A percentile compares a stretch with the other conserved stretches of the same genome.
Evolutionary conservation across 2,113 vertebrate genomes (phyloP).

Genomic region (Daphoenositta chrysoptera): DNA sequence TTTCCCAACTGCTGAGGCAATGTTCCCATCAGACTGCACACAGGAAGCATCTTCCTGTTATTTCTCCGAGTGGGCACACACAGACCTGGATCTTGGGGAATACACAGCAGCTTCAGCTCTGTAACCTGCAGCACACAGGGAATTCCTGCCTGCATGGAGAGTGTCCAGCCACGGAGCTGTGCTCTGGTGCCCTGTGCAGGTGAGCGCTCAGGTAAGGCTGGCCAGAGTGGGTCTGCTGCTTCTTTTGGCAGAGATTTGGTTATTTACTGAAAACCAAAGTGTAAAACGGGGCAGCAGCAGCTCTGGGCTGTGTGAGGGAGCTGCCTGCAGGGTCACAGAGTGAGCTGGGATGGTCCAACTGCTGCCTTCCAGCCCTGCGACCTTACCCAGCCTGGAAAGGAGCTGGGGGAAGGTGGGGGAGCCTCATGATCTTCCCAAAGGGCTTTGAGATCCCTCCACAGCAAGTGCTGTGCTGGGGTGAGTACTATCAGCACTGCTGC

Average conservation of each 20-base stretch:
- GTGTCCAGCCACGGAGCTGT: rapidly evolving
- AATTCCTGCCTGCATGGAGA: background rate
- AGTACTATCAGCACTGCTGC: rapidly evolving
- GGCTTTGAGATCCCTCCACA: background rate
- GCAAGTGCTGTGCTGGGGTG: background rate
- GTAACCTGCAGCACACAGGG: background rate
- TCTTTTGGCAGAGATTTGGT: background rate
- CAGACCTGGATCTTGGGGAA: background rate
- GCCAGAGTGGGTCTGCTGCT: background rate
- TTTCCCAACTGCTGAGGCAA: background rate
- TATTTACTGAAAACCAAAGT: background rate
- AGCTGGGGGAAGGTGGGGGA: background rate
- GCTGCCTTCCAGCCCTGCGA: background rate
- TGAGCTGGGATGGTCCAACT: background rate
- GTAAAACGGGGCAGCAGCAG: background rate
- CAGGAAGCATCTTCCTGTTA: background rate
- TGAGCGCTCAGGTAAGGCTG: background rate
- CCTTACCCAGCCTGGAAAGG: background rate
- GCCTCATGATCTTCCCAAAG: background rate
- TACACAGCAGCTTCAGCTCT: background rate
- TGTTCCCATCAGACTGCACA: rapidly evolving
- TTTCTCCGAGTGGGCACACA: background rate
- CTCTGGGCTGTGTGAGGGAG: background rate
- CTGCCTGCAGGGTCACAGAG: background rate
- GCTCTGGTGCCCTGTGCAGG: rapidly evolving